phyloP scores from a whole-genome alignment of 2,797 vertebrate genomes.

The Helarctos malayanus region DNA sequence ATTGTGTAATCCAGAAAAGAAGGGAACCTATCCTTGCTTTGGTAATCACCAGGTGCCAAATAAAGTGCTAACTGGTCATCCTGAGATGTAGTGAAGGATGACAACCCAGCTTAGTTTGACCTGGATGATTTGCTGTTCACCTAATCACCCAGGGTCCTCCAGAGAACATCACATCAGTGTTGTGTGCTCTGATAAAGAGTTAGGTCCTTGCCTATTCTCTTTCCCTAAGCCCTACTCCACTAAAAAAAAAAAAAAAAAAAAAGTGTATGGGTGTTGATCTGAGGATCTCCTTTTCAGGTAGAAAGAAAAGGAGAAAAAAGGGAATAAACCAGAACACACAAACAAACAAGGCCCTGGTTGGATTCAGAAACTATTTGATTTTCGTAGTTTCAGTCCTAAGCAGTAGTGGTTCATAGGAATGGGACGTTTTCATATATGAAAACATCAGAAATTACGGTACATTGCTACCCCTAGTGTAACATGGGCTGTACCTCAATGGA shows the following conservation, averaged over 20 bases:
- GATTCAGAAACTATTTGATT: neutral
- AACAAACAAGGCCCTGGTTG: neutral
- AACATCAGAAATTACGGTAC: neutral
- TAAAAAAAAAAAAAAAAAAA: neutral
- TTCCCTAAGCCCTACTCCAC: neutral
- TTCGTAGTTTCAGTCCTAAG: neutral
- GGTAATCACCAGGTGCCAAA: neutral
- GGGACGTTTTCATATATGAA: neutral
- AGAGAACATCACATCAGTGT: neutral
- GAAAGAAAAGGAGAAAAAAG: neutral
- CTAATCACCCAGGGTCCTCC: neutral
- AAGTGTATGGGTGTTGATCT: neutral
- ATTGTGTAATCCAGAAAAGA: neutral
- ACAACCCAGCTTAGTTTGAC: conserved; percentile 35
- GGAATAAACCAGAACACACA: neutral
- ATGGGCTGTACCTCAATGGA: neutral
- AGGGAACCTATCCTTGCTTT: neutral
- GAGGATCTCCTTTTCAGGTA: neutral
- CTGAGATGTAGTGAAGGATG: neutral
- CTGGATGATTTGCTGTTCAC: conserved; percentile 55
- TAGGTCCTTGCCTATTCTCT: neutral
- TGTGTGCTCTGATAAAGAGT: conserved; percentile 1
- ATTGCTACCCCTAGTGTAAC: neutral
- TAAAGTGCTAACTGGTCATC: conserved; percentile 10
- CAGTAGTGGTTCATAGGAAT: neutral